Conservation (phyloP, 2,888 invertebrate species). For the Caenorhabditis sp. region DNA sequence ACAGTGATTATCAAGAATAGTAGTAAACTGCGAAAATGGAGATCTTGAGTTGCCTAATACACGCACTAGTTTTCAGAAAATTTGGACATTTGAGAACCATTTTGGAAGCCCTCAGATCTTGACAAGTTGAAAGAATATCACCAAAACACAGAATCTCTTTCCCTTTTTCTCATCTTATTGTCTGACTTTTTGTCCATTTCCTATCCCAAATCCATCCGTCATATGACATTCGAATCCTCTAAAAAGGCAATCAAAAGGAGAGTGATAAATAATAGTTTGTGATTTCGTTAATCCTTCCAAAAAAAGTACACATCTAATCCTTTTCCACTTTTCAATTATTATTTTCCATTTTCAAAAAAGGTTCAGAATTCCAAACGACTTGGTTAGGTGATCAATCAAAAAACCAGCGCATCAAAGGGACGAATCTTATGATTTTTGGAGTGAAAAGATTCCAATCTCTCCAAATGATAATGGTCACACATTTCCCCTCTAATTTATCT, state of each 20-base stretch:
- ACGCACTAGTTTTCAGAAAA: no score
- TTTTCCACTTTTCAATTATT: conserved; percentile 8
- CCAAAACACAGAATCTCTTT: not conserved
- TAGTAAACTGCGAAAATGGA: no score
- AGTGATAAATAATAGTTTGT: conserved; percentile 1
- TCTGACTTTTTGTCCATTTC: not conserved
- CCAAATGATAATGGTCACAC: conserved; percentile 24
- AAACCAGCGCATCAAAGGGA: conserved; percentile 1
- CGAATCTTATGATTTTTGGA: conserved; percentile 10
- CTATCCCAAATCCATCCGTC: conserved; percentile 2
- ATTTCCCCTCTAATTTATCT: not conserved
- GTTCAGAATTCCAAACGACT: not conserved
- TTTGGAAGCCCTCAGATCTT: no score
- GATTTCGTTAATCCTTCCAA: conserved; percentile 28
- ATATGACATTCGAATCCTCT: conserved; percentile 28
- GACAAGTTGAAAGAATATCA: not conserved
- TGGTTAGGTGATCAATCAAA: conserved; percentile 8
- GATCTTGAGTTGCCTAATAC: no score
- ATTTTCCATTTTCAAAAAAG: not conserved
- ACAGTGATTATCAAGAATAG: no score
- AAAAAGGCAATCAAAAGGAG: conserved; percentile 10
- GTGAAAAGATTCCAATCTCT: conserved; percentile 3
- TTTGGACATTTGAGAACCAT: no score
- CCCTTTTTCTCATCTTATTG: not conserved
- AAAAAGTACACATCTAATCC: conserved; percentile 29